phyloP scores from a whole-genome alignment of 1,140 invertebrate species.

The Delia radicum region DNA sequence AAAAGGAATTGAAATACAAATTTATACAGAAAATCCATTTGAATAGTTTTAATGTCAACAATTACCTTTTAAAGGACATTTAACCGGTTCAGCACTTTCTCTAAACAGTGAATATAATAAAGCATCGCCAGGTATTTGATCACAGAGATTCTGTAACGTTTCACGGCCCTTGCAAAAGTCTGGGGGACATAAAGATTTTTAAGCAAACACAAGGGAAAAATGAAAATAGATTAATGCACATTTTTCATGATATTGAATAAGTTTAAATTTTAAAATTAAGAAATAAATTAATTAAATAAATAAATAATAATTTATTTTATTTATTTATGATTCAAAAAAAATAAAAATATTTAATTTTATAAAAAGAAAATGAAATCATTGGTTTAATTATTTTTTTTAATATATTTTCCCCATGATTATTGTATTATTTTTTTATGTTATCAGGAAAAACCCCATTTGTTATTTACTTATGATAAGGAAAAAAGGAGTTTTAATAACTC shows the following conservation, averaged over 20 bases:
- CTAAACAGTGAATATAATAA: conserved; percentile 86
- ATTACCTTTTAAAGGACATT: conserved; percentile 75
- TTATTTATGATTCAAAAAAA: conserved; percentile 10
- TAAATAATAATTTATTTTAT: neutral
- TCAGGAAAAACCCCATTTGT: no score
- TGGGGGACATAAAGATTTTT: conserved; percentile 59
- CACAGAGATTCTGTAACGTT: conserved; percentile 75
- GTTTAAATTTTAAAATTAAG: neutral
- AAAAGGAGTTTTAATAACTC: neutral
- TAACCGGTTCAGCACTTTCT: conserved; percentile 75
- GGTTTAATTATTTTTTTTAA: neutral
- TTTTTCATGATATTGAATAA: conserved; percentile 39
- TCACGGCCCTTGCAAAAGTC: conserved; percentile 77
- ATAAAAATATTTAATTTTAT: neutral
- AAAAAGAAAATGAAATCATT: neutral
- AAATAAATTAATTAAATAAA: neutral
- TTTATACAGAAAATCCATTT: neutral
- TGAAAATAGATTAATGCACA: conserved; percentile 55
- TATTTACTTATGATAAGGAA: neutral
- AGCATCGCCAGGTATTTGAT: conserved; percentile 83
- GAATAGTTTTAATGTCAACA: conserved; percentile 13
- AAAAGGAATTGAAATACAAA: conserved; percentile 10
- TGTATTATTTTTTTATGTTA: no score
- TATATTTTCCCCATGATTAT: no score
- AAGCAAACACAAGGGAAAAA: conserved; percentile 43